These are phyloP conservation scores for Pinna nobilis DNA, from an alignment of 1,140 invertebrate species.

Conservation along the genomic window DNA sequence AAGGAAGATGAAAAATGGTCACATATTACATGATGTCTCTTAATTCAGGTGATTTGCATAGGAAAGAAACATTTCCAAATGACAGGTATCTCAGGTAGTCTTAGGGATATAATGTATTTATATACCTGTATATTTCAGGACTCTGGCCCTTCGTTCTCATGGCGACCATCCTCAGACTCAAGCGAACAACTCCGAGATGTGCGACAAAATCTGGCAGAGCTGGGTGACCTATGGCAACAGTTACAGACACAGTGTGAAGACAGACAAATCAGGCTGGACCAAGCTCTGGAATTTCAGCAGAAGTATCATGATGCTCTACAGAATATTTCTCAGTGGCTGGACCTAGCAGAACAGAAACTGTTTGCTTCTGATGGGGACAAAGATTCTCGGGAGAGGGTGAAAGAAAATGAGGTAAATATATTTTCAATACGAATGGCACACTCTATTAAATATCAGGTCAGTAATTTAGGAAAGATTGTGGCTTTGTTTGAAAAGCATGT, in stretches of 20 bases:
- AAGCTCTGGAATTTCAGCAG: conserved; percentile 66
- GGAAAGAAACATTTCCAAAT: too few species aligned
- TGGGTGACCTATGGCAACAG: conserved; percentile 64
- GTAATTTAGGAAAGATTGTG: too few species aligned
- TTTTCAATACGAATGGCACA: too few species aligned
- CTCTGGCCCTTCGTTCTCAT: conserved; percentile 17
- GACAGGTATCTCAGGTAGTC: too few species aligned
- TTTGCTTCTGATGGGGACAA: conserved; percentile 53
- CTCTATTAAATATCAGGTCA: too few species aligned
- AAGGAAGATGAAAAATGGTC: too few species aligned
- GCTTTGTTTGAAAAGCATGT: too few species aligned
- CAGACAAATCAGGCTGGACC: conserved; percentile 58
- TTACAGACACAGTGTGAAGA: conserved; percentile 61
- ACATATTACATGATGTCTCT: too few species aligned
- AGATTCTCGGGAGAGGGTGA: conserved; percentile 58
- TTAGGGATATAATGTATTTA: too few species aligned
- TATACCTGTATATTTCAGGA: conserved; percentile 37
- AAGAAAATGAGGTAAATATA: conserved; percentile 69
- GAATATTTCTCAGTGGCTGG: conserved; percentile 65
- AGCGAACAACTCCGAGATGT: conserved; percentile 53
- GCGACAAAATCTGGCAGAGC: conserved; percentile 51
- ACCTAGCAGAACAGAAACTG: conserved; percentile 63
- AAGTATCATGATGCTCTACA: conserved; percentile 66
- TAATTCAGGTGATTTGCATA: too few species aligned
- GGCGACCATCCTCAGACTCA: conserved; percentile 26